Evolutionary conservation across 2,888 invertebrate genomes (phyloP).

Genomic region (Eupithecia tripunctaria): DNA sequence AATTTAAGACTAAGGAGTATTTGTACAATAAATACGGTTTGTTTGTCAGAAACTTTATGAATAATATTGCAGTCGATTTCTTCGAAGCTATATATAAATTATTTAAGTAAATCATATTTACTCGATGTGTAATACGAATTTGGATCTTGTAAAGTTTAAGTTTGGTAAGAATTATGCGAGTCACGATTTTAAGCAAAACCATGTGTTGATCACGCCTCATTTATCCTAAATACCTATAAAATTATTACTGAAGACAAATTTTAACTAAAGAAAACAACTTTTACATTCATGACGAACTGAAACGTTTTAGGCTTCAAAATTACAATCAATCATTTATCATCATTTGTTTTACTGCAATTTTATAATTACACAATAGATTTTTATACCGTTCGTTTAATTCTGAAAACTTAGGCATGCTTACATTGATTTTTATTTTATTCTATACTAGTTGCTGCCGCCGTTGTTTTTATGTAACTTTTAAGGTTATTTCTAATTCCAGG

Average conservation of each 20-base stretch:
- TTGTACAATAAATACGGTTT: neutral
- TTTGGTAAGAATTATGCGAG: constrained; percentile 13
- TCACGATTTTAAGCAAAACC: neutral
- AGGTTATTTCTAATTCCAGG: no score
- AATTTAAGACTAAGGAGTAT: neutral
- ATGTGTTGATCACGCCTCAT: neutral
- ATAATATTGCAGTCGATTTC: neutral
- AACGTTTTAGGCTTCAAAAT: neutral
- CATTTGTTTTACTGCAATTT: neutral
- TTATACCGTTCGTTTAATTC: neutral
- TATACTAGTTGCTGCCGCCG: no score
- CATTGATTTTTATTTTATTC: no score
- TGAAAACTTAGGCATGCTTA: neutral
- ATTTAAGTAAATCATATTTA: constrained; percentile 13
- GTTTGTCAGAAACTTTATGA: neutral
- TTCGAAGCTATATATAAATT: neutral
- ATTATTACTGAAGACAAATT: neutral
- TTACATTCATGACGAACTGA: neutral
- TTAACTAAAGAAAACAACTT: no score
- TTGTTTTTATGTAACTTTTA: no score
- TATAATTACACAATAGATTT: neutral
- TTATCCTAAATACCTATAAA: neutral
- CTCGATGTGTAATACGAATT: constrained; percentile 15
- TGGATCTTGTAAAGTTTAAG: constrained; percentile 8
- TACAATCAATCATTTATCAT: neutral